These are phyloP conservation scores for Chirona hameri DNA, from an alignment of 2,888 invertebrate species.

Conservation along the genomic window DNA sequence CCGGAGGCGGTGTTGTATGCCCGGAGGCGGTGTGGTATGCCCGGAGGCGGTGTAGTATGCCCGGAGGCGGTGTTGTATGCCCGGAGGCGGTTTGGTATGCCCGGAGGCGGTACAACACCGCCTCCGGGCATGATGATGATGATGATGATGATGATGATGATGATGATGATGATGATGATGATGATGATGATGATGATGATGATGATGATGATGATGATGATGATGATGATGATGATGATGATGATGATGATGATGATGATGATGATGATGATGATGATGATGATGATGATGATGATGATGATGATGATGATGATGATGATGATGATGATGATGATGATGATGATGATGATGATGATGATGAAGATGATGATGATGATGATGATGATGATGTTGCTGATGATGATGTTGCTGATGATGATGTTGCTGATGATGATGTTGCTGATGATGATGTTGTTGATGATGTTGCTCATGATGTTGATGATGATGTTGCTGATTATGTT, in stretches of 20 bases:
- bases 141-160: slow-evolving; percentile 22
- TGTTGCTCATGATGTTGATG: no score
- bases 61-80: no score
- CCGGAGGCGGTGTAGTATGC: not conserved
- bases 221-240: slow-evolving; percentile 22
- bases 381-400: no score
- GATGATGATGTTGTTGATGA: no score
- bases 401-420: no score
- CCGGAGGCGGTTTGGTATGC: no score
- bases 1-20: no score
- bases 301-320: slow-evolving; percentile 22
- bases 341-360: not conserved
- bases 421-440: no score
- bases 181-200: slow-evolving; percentile 8
- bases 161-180: slow-evolving; percentile 12
- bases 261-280: slow-evolving; percentile 22
- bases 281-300: not conserved
- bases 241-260: slow-evolving; percentile 22
- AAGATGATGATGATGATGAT: not conserved
- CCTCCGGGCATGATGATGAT: not conserved
- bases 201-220: slow-evolving; percentile 22
- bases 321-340: not conserved
- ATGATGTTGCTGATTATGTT: no score
- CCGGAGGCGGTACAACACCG: no score
- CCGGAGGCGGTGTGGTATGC: no score